phyloP scores from a whole-genome alignment of 2,797 vertebrate species.

The Anisognathus igniventris region DNA sequence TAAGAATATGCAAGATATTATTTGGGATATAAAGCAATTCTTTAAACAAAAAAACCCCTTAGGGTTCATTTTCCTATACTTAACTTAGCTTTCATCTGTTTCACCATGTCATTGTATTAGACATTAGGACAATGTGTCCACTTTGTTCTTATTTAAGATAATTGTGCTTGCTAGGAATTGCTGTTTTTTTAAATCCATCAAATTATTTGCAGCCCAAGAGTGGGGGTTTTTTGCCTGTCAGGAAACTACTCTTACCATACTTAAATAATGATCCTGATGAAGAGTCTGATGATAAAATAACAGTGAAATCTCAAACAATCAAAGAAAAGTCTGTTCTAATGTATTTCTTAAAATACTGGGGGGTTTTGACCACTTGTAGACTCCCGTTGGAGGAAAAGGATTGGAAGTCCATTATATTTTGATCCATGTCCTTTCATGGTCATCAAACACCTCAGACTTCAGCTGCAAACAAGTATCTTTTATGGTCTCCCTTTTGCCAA shows the following conservation, averaged over 20 bases:
- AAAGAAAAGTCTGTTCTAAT: background rate
- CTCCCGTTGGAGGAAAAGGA: background rate
- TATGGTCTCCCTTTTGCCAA: background rate
- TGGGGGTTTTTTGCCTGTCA: background rate
- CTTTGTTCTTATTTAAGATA: background rate
- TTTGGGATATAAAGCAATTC: background rate
- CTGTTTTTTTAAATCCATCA: background rate
- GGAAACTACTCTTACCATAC: background rate
- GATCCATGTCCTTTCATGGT: background rate
- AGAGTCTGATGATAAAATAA: background rate
- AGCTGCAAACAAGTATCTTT: background rate
- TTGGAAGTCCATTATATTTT: background rate
- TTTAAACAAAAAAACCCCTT: background rate
- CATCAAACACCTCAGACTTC: background rate
- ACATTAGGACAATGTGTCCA: background rate
- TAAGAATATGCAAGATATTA: background rate
- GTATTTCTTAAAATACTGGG: background rate
- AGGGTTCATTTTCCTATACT: background rate
- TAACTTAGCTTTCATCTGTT: background rate
- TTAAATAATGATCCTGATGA: background rate
- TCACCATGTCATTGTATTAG: background rate
- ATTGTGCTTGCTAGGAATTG: background rate
- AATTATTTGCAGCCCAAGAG: background rate
- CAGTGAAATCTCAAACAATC: background rate
- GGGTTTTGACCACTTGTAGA: background rate